Conservation (phyloP, 2,888 invertebrate genomes). For the Zaprionus obscuricornis region DNA sequence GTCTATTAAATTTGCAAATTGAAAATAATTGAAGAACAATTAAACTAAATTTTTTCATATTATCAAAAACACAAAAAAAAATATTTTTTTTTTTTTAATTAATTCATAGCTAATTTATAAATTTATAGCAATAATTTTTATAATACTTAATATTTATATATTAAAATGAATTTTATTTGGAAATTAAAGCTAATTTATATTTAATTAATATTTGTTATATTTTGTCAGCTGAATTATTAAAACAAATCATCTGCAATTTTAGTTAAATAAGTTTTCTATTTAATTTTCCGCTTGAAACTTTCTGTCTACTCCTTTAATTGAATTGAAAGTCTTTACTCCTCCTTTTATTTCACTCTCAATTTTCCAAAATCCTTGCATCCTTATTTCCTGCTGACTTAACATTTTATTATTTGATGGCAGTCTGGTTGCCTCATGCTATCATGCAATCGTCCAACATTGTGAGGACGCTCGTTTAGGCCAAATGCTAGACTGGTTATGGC, state of each 20-base stretch:
- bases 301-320: neutral
- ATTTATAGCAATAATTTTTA: too few species aligned
- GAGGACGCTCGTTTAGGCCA: constrained; percentile 36
- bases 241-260: neutral
- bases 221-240: too few species aligned
- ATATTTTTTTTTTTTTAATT: too few species aligned
- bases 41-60: too few species aligned
- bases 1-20: too few species aligned
- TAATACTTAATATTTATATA: too few species aligned
- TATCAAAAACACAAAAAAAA: too few species aligned
- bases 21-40: too few species aligned
- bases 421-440: constrained; percentile 31
- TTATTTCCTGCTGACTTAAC: constrained; percentile 61
- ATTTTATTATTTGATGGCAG: constrained; percentile 55
- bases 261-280: neutral
- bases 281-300: neutral
- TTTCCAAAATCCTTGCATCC: constrained; percentile 25
- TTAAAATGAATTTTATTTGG: too few species aligned
- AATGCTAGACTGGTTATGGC: constrained; percentile 51
- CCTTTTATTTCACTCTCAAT: neutral
- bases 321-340: constrained; percentile 10
- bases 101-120: too few species aligned
- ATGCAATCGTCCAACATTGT: neutral
- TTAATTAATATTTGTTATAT: too few species aligned
- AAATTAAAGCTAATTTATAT: too few species aligned